Base-by-base conservation (phyloP, 2,113 vertebrate species). In the Oncorhynchus keta region DNA sequence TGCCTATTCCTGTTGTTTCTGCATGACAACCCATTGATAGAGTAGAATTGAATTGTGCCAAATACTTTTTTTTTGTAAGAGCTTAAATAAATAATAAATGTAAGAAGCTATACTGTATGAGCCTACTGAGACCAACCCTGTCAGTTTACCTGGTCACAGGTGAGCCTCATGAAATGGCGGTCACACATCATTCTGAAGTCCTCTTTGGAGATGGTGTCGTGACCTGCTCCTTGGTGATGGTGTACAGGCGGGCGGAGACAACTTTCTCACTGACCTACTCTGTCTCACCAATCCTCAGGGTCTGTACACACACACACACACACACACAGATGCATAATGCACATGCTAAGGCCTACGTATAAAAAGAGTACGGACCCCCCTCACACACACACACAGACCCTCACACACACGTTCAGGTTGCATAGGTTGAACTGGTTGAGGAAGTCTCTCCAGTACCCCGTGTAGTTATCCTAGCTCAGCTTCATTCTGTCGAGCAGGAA, bases 361-460 rank as follows among this genome's bases (percentile, higher is more conserved):
- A 51, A 16, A 51, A 13, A 12, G 14, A 51, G 49, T n/a, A 61
- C 5, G 7, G 65, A 62, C 12, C 49, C 0, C 12, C 65, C 76
- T 28, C 49, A 39, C 6, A 61, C 35, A 11, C 72, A 26, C 6
- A 28, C n/a, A 45, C n/a, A 24, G 13, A 70, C 55, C 2, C 16
- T 18, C 30, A 35, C 64, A 45, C 14, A 66, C 18, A 57, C 16
- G 3, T 18, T 14, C 14, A 18, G 51, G 51, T 13, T 55, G 51
- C 16, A 55, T 13, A 14, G 14, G 18, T 22, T 2, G 79, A 75
- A 86, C 89, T 76, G 79, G 89, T 80, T 92, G 76, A 95, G 89
- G 51, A 95, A 94, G 72, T 86, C 81, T 39, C 88, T 91, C 92
- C 92, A 93, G 45, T 93, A 83, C 67, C 90, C 85, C 28, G 70